Base-by-base conservation (phyloP, 2,888 invertebrate species). In the Alloplasta piceator region DNA sequence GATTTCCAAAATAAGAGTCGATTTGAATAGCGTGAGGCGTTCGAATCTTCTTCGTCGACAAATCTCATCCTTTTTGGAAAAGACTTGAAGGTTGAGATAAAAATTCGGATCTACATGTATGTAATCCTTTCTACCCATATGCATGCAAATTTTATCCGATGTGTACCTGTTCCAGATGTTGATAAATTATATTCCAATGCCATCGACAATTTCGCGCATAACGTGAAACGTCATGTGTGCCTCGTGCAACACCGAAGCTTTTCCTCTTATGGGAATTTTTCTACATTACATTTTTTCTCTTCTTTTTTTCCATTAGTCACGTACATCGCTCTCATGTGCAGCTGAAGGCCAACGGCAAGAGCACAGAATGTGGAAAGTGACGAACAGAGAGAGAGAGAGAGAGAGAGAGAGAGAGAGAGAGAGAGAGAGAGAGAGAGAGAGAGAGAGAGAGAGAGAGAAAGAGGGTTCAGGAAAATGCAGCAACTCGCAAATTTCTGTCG, bases 181-280 rank as follows among this genome's bases (percentile, higher is more conserved):
- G 82, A 82, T 80, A 80, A 82, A 82, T 82, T 80, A 80, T 82
- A 80, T 73, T 79, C 74, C 80, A 70, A 80, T 70, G 80, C 71
- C 60, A 26, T 38, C 14, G 66, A 14, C 67, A 60, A 14, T 48
- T 26, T 26, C 36, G 55, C 56, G 63, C 16, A 56, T 46, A 60
- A 61, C 48, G 26, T 26, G 46, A 58, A 14, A 36, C 71, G 14
- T 63, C 43, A 50, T 12, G 36, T n/a, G 39, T 12, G 48, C n/a
- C 48, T 38, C 39, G 26, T 26, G 26, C 26, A 41, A 6, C 38
- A 36, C 48, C 12, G 7, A 10, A 66, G 56, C 56, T 67, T 43
- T 60, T 50, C 60, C 14, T 48, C 67, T 41, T 38, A 10, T 12
- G 58, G 64, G 48, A 74, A 10, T 50, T 66, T 26, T 26, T 26